These are phyloP conservation scores for Himalopsyche kuldschensis DNA, from an alignment of 2,888 invertebrate genomes.

Conservation along the genomic window DNA sequence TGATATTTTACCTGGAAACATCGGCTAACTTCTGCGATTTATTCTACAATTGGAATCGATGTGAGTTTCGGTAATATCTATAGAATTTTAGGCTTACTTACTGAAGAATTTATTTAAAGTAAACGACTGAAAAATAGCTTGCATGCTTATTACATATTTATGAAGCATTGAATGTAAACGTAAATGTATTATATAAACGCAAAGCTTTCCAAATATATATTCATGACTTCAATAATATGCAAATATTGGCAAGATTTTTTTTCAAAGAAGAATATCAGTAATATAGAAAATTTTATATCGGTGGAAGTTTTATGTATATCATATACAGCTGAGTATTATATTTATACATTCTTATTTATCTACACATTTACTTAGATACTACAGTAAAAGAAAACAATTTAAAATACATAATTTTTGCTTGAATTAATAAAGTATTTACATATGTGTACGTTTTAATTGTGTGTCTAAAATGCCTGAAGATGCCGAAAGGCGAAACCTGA, in stretches of 20 bases:
- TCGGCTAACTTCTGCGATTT: not conserved
- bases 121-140: not conserved
- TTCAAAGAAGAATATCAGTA: not conserved
- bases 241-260: not conserved
- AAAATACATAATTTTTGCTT: no score
- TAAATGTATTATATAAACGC: not conserved
- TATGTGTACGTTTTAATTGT: no score
- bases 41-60: not conserved
- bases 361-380: no score
- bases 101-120: not conserved
- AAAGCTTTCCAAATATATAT: not conserved
- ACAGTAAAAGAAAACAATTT: no score
- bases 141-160: not conserved
- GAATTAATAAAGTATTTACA: no score
- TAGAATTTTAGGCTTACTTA: not conserved
- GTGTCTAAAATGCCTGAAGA: not conserved
- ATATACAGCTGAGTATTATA: no score
- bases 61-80: not conserved
- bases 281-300: no score
- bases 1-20: not conserved
- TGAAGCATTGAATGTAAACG: not conserved
- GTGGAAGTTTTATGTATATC: no score
- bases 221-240: not conserved
- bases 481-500: not conserved
- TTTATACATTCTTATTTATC: no score